These are phyloP conservation scores for Chymomyza costata DNA, from an alignment of 1,140 invertebrate species.

Conservation along the genomic window DNA sequence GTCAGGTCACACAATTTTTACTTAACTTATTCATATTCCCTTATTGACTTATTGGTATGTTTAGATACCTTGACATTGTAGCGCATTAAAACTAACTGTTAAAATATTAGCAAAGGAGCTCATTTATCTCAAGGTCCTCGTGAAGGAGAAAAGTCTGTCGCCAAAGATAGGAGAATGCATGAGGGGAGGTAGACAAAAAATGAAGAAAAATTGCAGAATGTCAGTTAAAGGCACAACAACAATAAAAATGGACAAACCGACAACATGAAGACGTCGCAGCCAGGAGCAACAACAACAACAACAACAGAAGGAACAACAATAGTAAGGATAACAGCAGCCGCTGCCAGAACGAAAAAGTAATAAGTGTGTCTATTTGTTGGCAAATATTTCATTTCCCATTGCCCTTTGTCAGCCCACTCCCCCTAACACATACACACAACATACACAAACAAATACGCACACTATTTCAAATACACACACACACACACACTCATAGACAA, in stretches of 20 bases:
- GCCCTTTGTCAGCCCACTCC: not conserved
- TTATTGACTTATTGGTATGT: too few relatives aligned
- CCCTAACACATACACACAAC: not conserved
- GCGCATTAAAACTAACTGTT: constrained; percentile 66
- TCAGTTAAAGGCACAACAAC: constrained; percentile 63
- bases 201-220: constrained; percentile 70
- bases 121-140: constrained; percentile 57
- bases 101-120: constrained; percentile 66
- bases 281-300: constrained; percentile 56
- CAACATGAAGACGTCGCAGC: constrained; percentile 59
- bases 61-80: too few relatives aligned
- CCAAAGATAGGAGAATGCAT: constrained; percentile 6
- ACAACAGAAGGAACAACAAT: constrained; percentile 10
- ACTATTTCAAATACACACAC: not conserved
- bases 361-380: constrained; percentile 72
- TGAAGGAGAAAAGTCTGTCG: not conserved
- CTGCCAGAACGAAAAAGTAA: constrained; percentile 60
- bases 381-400: constrained; percentile 68
- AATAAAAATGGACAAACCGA: constrained; percentile 59
- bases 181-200: constrained; percentile 47
- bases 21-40: too few relatives aligned
- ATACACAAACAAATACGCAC: not conserved
- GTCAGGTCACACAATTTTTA: too few relatives aligned
- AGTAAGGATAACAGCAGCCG: not conserved
- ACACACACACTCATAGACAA: too few relatives aligned